These are phyloP conservation scores for Endotricha flammealis DNA, from an alignment of 2,888 invertebrate species.

Conservation along the genomic window DNA sequence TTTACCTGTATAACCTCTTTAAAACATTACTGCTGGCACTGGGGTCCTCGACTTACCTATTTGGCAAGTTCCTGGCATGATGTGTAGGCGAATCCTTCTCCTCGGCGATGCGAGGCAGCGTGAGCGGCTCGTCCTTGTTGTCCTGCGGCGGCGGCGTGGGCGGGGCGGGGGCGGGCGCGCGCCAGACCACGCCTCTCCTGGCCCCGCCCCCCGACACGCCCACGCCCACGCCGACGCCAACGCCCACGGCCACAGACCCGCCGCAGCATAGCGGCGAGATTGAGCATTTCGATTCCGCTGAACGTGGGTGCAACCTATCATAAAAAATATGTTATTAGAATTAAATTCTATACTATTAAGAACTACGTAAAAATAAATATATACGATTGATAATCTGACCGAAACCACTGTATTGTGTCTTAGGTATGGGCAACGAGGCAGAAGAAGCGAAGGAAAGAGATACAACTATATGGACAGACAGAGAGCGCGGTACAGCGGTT, in stretches of 20 bases:
- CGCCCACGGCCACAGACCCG: slow-evolving; percentile 39
- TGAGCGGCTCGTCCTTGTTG: slow-evolving; percentile 52
- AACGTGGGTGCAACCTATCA: slow-evolving; percentile 88
- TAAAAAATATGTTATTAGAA: background rate
- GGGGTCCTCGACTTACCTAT: slow-evolving; percentile 38
- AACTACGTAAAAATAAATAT: no score
- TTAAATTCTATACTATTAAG: no score
- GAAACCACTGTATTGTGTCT: no score
- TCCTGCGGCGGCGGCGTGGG: slow-evolving; percentile 57
- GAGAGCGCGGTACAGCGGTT: no score
- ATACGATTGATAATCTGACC: no score
- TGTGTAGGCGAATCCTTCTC: slow-evolving; percentile 91
- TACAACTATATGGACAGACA: no score
- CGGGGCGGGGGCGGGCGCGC: slow-evolving; percentile 51
- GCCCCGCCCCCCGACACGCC: slow-evolving; percentile 45
- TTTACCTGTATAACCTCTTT: no score
- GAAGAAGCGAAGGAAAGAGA: no score
- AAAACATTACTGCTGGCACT: no score
- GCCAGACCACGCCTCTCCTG: slow-evolving; percentile 41
- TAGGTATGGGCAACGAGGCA: no score
- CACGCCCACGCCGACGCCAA: slow-evolving; percentile 22
- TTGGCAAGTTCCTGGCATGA: slow-evolving; percentile 46
- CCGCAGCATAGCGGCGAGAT: slow-evolving; percentile 90
- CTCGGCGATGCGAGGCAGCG: slow-evolving; percentile 90
- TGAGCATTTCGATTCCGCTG: slow-evolving; percentile 89